phyloP scores from a whole-genome alignment of 2,113 vertebrate genomes.

The Cheirogaleus medius region DNA sequence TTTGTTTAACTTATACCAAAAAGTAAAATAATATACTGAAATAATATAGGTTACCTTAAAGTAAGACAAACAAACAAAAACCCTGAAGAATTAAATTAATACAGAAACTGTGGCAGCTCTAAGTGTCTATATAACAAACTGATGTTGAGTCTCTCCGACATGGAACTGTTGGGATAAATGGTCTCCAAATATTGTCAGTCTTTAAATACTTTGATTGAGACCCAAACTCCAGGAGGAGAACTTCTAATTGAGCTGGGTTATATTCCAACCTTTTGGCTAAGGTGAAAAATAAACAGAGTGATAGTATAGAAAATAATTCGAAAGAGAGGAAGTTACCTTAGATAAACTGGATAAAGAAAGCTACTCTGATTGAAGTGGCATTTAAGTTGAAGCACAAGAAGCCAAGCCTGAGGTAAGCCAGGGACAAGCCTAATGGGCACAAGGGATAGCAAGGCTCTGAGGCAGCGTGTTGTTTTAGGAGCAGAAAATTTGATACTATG shows the following conservation, averaged over 20 bases:
- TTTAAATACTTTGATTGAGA: neutral
- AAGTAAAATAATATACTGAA: neutral
- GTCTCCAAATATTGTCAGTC: neutral
- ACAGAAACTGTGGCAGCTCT: neutral
- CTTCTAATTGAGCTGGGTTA: neutral
- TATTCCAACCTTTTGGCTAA: neutral
- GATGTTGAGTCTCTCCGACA: neutral
- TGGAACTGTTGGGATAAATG: neutral
- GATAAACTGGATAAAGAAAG: neutral
- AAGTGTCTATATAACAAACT: neutral
- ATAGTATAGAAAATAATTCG: neutral
- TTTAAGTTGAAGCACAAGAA: neutral
- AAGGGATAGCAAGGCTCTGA: neutral
- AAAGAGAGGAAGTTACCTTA: neutral
- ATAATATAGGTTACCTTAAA: neutral
- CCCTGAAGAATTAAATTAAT: neutral
- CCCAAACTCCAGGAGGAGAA: neutral
- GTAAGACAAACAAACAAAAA: neutral
- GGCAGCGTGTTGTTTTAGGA: neutral
- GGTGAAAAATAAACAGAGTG: neutral
- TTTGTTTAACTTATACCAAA: neutral
- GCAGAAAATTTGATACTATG: neutral
- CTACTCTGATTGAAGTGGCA: neutral
- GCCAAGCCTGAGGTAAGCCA: neutral
- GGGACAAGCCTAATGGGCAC: rapidly evolving